These are phyloP conservation scores for Atractosteus spatula DNA, from an alignment of 2,113 vertebrate species.

Conservation along the genomic window DNA sequence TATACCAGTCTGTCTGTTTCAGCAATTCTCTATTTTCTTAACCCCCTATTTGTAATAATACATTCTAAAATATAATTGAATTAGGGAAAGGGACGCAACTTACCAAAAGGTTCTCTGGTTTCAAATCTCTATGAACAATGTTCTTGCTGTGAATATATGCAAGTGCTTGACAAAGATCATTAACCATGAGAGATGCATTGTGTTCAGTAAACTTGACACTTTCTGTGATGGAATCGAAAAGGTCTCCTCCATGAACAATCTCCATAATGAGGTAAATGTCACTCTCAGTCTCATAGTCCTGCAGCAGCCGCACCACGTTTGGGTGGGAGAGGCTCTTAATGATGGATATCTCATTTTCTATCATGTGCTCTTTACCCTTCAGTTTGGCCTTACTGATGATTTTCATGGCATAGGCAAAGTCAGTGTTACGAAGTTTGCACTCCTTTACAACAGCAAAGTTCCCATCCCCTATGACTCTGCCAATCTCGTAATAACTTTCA, in stretches of 20 bases:
- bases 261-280: conserved; percentile 92
- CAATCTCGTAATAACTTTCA: conserved; percentile 78
- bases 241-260: conserved; percentile 86
- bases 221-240: conserved; percentile 91
- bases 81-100: conserved; percentile 36
- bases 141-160: conserved; percentile 86
- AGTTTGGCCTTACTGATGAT: conserved; percentile 87
- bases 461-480: conserved; percentile 85
- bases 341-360: conserved; percentile 90
- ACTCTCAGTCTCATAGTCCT: conserved; percentile 79
- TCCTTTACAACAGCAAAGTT: conserved; percentile 92
- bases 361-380: conserved; percentile 89
- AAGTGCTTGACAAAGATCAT: conserved; percentile 82
- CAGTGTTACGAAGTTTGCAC: conserved; percentile 66
- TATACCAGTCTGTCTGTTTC: no score
- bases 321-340: conserved; percentile 84
- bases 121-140: conserved; percentile 92
- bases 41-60: no score
- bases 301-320: conserved; percentile 82
- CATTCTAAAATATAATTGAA: no score
- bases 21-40: no score
- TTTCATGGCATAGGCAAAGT: conserved; percentile 81
- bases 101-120: conserved; percentile 95
- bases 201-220: conserved; percentile 82
- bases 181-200: conserved; percentile 81